These are phyloP conservation scores for Sebastes fasciatus DNA, from an alignment of 2,113 vertebrate genomes.

Conservation along the genomic window DNA sequence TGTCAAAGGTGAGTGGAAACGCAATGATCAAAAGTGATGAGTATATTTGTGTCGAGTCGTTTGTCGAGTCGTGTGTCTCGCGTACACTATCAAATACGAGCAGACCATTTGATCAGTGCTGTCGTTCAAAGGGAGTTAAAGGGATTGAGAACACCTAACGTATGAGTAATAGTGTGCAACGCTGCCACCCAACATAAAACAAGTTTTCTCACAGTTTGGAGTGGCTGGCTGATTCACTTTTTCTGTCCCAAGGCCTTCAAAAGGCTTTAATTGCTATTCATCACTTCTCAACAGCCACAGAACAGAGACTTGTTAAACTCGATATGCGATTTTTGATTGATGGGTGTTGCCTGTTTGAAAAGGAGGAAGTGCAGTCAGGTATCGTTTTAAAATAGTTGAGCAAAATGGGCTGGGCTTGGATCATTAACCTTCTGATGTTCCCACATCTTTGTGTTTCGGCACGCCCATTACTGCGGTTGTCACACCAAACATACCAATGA, in stretches of 20 bases:
- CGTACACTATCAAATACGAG: not conserved
- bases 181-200: not conserved
- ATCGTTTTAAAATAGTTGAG: not conserved
- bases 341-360: slow-evolving; percentile 62
- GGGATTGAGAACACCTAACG: not conserved
- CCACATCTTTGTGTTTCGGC: not conserved
- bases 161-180: not conserved
- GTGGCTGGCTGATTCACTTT: slow-evolving; percentile 1
- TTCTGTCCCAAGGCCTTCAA: not conserved
- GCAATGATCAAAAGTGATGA: not conserved
- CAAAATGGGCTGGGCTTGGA: slow-evolving; percentile 5
- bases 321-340: slow-evolving; percentile 39
- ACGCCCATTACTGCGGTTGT: not conserved
- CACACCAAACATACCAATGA: slow-evolving; percentile 53
- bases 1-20: slow-evolving; percentile 68
- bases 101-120: not conserved
- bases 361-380: not conserved
- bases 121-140: slow-evolving; percentile 10
- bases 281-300: not conserved
- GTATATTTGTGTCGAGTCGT: not conserved
- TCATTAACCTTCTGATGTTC: not conserved
- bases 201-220: slow-evolving; percentile 1
- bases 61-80: not conserved
- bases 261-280: slow-evolving; percentile 12
- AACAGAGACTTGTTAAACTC: slow-evolving; percentile 59